phyloP scores from a whole-genome alignment of 2,113 vertebrate genomes.

The Ibidorhyncha struthersii region DNA sequence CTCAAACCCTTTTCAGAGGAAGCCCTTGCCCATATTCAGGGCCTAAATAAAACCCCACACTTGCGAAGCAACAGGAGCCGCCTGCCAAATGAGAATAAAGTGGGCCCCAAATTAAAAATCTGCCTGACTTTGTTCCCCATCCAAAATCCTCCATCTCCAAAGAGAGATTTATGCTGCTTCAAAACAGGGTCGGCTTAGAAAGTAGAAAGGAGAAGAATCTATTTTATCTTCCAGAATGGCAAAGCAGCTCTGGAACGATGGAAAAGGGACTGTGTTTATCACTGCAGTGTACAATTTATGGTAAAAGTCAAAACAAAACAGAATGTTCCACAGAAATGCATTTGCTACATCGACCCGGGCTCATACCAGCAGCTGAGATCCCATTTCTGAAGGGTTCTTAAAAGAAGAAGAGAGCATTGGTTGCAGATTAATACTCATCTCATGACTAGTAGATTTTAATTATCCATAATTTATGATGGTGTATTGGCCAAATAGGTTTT shows the following conservation, averaged over 20 bases:
- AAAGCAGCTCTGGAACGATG: slow-evolving; percentile 13
- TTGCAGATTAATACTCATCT: slow-evolving; percentile 42
- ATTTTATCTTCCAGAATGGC: slow-evolving; percentile 33
- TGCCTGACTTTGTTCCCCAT: slow-evolving; percentile 23
- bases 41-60: not conserved
- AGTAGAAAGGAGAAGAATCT: not conserved
- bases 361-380: slow-evolving; percentile 13
- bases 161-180: slow-evolving; percentile 13
- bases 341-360: slow-evolving; percentile 15
- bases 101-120: slow-evolving; percentile 1
- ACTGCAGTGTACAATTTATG: slow-evolving; percentile 11
- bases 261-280: slow-evolving; percentile 24
- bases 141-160: slow-evolving; percentile 11
- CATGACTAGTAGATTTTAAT: slow-evolving; percentile 34
- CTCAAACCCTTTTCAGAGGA: not conserved
- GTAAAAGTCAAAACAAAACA: slow-evolving; percentile 51
- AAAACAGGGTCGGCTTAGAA: slow-evolving; percentile 5
- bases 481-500: not conserved
- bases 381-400: slow-evolving; percentile 59
- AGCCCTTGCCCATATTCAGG: not conserved
- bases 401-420: not conserved
- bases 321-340: slow-evolving; percentile 28
- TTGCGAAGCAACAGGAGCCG: not conserved
- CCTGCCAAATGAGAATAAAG: slow-evolving; percentile 34
- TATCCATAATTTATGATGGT: slow-evolving; percentile 30